A percentile compares a stretch with the other conserved stretches of the same genome.
These are phyloP conservation scores for Panagrolaimus sp. DNA, from an alignment of 1,140 invertebrate species.

Conservation along the genomic window DNA sequence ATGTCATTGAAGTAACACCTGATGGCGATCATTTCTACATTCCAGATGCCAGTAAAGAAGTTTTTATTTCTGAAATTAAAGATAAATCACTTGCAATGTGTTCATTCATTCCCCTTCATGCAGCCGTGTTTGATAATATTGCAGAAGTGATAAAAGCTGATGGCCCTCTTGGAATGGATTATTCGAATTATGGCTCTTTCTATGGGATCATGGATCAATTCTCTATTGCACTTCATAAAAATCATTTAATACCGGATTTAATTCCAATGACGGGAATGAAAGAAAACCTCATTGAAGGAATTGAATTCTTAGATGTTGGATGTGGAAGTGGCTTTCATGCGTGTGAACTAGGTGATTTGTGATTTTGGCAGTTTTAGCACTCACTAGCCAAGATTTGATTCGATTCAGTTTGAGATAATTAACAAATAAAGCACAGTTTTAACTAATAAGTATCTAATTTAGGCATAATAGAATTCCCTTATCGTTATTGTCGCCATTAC, in stretches of 20 bases:
- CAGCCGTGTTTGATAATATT: conserved; percentile 22
- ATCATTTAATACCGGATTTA: conserved; percentile 37
- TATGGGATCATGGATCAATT: conserved; percentile 25
- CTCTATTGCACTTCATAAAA: conserved; percentile 31
- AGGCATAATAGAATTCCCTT: no score
- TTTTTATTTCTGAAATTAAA: conserved; percentile 10
- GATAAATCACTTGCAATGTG: conserved; percentile 21
- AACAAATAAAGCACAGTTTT: no score
- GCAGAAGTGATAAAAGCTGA: conserved; percentile 28
- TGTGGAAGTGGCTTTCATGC: conserved; percentile 41
- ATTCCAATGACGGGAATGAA: conserved; percentile 28
- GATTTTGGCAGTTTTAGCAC: no score
- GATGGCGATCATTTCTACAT: conserved; percentile 40
- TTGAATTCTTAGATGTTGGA: conserved; percentile 33
- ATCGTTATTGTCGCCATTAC: no score
- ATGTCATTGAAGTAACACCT: conserved; percentile 35
- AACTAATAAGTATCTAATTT: no score
- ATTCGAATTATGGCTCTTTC: conserved; percentile 27
- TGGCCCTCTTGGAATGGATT: conserved; percentile 25
- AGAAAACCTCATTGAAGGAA: conserved; percentile 23
- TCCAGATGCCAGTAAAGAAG: conserved; percentile 8
- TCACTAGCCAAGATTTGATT: no score
- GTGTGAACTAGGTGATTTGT: conserved; percentile 13
- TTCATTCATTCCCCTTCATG: conserved; percentile 16
- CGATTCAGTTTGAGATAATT: no score